phyloP scores from a whole-genome alignment of 2,113 vertebrate species.

The Colaptes auratus region DNA sequence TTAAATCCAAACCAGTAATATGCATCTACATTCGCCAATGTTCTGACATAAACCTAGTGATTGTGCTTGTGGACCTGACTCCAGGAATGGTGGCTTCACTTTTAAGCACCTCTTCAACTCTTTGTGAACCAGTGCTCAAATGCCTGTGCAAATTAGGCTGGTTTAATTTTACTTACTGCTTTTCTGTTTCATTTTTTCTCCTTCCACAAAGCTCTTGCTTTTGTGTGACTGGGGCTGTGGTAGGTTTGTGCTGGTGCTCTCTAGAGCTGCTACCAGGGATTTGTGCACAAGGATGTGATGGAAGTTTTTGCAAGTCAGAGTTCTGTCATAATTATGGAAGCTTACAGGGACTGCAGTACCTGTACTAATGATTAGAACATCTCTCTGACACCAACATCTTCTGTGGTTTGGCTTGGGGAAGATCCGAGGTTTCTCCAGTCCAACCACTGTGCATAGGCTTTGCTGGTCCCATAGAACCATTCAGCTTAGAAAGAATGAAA shows the following conservation, averaged over 20 bases:
- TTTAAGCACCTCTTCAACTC: background rate
- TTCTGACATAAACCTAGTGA: background rate
- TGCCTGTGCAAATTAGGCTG: background rate
- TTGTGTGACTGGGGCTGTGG: background rate
- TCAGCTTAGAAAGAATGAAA: background rate
- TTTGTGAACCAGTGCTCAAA: background rate
- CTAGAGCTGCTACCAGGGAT: background rate
- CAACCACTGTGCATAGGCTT: rapidly evolving
- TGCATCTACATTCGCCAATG: background rate
- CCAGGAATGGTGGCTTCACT: background rate
- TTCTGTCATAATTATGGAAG: background rate
- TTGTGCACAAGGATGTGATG: background rate
- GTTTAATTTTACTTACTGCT: background rate
- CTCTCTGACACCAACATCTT: background rate
- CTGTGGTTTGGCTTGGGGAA: background rate
- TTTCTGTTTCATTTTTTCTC: background rate
- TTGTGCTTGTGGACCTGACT: background rate
- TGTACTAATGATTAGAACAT: background rate
- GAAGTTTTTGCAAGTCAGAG: background rate
- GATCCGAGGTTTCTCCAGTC: background rate
- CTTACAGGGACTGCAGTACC: background rate
- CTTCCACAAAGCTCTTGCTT: background rate
- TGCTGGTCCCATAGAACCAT: background rate
- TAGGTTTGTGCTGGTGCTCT: background rate
- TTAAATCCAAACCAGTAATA: background rate